Conservation (phyloP, 1,140 invertebrate species). For the Eupeodes corollae region DNA sequence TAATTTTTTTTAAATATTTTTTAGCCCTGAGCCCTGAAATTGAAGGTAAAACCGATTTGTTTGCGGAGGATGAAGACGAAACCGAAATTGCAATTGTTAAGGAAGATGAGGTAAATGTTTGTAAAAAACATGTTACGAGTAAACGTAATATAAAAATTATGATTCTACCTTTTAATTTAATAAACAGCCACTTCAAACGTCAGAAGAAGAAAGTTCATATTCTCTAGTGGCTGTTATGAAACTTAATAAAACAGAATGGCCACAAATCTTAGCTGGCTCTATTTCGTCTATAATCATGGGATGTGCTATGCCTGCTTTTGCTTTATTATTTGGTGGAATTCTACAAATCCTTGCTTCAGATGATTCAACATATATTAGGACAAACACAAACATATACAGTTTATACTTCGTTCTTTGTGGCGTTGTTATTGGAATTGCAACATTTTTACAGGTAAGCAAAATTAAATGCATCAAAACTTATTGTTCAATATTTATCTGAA, state of each 20-base stretch:
- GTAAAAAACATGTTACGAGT: not conserved
- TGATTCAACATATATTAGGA: constrained; percentile 38
- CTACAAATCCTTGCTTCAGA: constrained; percentile 45
- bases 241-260: constrained; percentile 63
- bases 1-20: too few relatives aligned
- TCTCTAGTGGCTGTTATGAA: constrained; percentile 46
- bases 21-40: too few relatives aligned
- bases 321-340: constrained; percentile 69
- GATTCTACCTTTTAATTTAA: not conserved
- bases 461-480: too few relatives aligned
- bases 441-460: constrained; percentile 51
- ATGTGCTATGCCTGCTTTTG: constrained; percentile 60
- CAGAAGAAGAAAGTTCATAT: constrained; percentile 15
- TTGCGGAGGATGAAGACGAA: constrained; percentile 23
- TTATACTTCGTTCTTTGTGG: constrained; percentile 54
- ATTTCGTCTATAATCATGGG: constrained; percentile 57
- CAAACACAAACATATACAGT: constrained; percentile 45
- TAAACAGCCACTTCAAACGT: not conserved
- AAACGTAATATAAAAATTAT: not conserved
- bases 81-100: constrained; percentile 13
- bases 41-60: too few relatives aligned
- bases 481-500: too few relatives aligned
- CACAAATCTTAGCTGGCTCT: constrained; percentile 53
- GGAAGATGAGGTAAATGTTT: constrained; percentile 3
- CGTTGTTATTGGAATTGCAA: constrained; percentile 47